These are phyloP conservation scores for Apodemus agrarius DNA, from an alignment of 2,797 vertebrate species.

Conservation along the genomic window DNA sequence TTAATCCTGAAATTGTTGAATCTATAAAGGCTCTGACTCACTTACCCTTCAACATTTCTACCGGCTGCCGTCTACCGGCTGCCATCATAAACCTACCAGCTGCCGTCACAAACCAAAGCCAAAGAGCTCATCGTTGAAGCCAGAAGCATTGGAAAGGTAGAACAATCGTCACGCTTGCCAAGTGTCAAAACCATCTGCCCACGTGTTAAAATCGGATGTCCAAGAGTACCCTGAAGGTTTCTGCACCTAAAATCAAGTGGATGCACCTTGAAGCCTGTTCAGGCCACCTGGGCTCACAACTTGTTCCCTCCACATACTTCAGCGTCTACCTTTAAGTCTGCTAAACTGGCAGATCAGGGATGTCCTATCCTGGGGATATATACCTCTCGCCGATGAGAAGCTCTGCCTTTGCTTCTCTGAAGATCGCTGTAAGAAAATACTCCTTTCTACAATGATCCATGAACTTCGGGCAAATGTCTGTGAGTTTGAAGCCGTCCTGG, in stretches of 20 bases:
- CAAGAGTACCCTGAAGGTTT: not conserved
- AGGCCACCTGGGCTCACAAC: no score
- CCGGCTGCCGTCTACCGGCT: no score
- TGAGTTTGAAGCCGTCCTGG: not conserved
- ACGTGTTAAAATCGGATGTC: constrained; percentile 18
- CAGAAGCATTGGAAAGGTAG: not conserved
- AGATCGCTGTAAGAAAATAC: not conserved
- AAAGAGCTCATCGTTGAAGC: not conserved
- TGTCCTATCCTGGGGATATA: no score
- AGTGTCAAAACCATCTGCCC: not conserved
- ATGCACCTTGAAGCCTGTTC: no score
- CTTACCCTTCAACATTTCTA: not conserved
- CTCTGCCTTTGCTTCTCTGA: not conserved
- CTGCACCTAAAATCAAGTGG: not conserved
- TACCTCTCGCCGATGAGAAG: no score
- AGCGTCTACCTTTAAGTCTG: not conserved
- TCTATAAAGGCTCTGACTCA: not conserved
- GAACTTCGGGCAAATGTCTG: not conserved
- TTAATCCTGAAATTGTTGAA: constrained; percentile 13
- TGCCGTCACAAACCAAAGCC: not conserved
- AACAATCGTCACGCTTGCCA: not conserved
- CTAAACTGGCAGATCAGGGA: not conserved
- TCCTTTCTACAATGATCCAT: not conserved
- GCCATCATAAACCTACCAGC: no score
- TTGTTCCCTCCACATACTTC: no score